Percentiles rank a stretch among this genome's conserved stretches.
These are phyloP conservation scores for Caenorhabditis afra DNA, from an alignment of 2,888 invertebrate genomes.

Conservation along the genomic window DNA sequence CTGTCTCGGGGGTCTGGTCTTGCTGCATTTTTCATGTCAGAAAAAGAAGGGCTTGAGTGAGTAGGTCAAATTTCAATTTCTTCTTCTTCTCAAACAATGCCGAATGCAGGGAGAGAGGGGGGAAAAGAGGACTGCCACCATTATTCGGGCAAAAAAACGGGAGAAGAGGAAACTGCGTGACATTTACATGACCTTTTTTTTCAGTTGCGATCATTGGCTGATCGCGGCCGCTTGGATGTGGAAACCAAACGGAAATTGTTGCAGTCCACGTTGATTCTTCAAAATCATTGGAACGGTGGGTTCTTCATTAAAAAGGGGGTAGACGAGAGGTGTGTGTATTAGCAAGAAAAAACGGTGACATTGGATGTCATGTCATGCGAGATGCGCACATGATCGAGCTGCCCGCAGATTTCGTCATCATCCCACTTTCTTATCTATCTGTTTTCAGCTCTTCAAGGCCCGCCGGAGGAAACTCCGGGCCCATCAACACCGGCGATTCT, in stretches of 20 bases:
- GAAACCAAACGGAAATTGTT: slow-evolving; percentile 63
- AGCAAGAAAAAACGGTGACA: background rate
- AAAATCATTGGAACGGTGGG: slow-evolving; percentile 58
- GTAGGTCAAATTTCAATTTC: background rate
- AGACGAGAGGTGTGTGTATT: background rate
- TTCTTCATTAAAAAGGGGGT: background rate
- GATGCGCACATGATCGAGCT: no score
- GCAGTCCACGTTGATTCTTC: slow-evolving; percentile 57
- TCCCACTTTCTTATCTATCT: no score
- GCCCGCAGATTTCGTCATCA: no score
- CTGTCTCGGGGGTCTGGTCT: background rate
- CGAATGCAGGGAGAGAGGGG: no score
- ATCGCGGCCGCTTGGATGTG: slow-evolving; percentile 64
- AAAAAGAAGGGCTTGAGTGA: background rate
- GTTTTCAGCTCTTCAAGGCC: slow-evolving; percentile 16
- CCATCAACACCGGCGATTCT: no score
- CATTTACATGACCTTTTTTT: no score
- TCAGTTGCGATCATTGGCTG: slow-evolving; percentile 63
- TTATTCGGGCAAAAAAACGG: no score
- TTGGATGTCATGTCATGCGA: no score
- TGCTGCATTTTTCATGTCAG: background rate
- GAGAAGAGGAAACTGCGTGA: no score
- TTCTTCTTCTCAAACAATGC: background rate
- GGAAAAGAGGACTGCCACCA: background rate
- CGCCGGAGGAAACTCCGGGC: no score